Conservation (phyloP, 2,888 invertebrate species). For the Junonia oenone region DNA sequence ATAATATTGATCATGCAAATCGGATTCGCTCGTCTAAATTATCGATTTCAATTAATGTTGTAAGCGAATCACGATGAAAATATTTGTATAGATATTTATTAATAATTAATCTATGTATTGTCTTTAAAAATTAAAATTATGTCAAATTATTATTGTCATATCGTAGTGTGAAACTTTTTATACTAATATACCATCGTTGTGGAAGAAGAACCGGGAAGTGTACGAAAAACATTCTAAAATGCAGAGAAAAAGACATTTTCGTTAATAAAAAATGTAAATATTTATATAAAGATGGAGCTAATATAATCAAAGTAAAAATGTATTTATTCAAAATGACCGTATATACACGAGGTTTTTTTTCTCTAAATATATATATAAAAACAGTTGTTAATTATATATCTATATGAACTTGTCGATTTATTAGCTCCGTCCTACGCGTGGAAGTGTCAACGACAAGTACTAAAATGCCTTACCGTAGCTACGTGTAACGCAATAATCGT, state of each 20-base stretch:
- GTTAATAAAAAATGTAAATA: conserved; percentile 15
- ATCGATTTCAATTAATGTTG: too few species aligned
- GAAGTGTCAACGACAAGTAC: conserved; percentile 16
- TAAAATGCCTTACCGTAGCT: conserved; percentile 25
- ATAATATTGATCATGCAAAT: too few species aligned
- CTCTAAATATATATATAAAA: not conserved
- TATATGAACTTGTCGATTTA: conserved; percentile 15
- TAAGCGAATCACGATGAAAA: too few species aligned
- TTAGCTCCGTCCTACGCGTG: conserved; percentile 20
- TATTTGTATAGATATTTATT: too few species aligned
- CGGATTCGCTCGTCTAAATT: too few species aligned
- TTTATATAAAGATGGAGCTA: conserved; percentile 23
- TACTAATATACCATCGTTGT: not conserved
- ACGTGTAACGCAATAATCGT: conserved; percentile 18
- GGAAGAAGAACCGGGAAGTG: not conserved
- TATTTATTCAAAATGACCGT: not conserved
- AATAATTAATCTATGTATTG: too few species aligned
- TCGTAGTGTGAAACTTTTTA: not conserved
- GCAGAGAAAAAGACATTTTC: conserved; percentile 11
- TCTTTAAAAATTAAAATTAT: not conserved
- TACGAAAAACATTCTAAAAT: conserved; percentile 12
- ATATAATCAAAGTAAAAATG: conserved; percentile 15
- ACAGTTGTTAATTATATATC: conserved; percentile 1
- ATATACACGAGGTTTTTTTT: not conserved
- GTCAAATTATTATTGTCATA: not conserved